Base-by-base conservation (phyloP, 2,888 invertebrate genomes). In the Cerastoderma edule region DNA sequence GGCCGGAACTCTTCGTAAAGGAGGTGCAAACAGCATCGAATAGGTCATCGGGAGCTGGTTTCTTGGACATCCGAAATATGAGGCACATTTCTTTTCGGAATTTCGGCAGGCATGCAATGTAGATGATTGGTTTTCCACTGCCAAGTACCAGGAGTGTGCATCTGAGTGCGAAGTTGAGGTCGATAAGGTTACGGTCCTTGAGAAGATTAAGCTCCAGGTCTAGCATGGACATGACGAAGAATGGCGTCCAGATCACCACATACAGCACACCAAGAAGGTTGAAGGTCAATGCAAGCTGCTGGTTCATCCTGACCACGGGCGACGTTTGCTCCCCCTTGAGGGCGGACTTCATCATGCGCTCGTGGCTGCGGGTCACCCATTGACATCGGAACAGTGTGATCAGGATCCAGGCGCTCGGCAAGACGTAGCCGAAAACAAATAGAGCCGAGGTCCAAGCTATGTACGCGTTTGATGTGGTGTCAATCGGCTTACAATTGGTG, bases 61-160 rank as follows among this genome's bases (percentile, higher is more conserved):
- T 57, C 19, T 2, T 57, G 19, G n/a, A 32, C 35, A 35, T 27
- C 44, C 44, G 28, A 0, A 57, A n/a, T 50, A n/a, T n/a, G n/a
- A n/a, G n/a, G 44, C 53, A 53, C 24, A 72, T 53, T 16, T 65
- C 39, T 3, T 63, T 2, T 50, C 81, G 57, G 35, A 81, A 78
- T 39, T 71, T 78, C 30, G 67, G 70, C 22, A 81, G 32, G 39
- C 70, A 72, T 0, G 73, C 30, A 2, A 78, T 8, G 19, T 81
- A 81, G 19, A 81, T 72, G 2, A 78, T 27, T 2, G 81, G 81
- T 30, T 81, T 81, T 2, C 65, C 70, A 48, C 81, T 78, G 16
- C 81, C 81, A n/a, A 78, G 4, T 0, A 81, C 39, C 6, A 81
- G 56, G 16, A 81, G 70, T 5, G 75, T 78, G 57, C 81, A 81